Percentiles rank a stretch among this genome's conserved stretches.
Conservation (phyloP, 2,888 invertebrate species). For the Camponotus fellah region DNA sequence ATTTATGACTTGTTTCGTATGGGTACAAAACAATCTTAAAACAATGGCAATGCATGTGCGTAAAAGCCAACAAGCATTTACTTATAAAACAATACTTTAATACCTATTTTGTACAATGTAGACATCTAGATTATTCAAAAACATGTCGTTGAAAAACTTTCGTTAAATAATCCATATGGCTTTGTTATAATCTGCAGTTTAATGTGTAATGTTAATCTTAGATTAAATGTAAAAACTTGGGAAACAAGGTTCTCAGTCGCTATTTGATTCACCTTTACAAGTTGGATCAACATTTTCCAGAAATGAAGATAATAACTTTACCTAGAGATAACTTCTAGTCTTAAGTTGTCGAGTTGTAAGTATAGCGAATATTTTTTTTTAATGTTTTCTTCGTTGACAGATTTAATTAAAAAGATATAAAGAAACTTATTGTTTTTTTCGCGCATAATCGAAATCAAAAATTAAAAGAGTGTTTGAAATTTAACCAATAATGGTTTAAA, state of each 20-base stretch:
- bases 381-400: too few species aligned
- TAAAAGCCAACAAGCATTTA: neutral
- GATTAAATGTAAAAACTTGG: neutral
- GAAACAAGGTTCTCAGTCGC: slow-evolving; percentile 11
- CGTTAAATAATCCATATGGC: neutral
- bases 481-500: too few species aligned
- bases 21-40: slow-evolving; percentile 36
- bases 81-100: slow-evolving; percentile 24
- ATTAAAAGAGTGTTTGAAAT: too few species aligned
- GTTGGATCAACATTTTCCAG: slow-evolving; percentile 79
- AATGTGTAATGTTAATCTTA: neutral
- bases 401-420: too few species aligned
- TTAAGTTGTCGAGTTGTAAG: too few species aligned
- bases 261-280: slow-evolving; percentile 24
- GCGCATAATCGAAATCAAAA: too few species aligned
- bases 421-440: too few species aligned
- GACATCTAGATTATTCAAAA: neutral
- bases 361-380: too few species aligned
- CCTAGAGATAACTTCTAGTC: slow-evolving; percentile 50
- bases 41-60: slow-evolving; percentile 29
- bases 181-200: slow-evolving; percentile 1
- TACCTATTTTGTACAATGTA: neutral
- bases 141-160: neutral
- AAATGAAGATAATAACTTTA: slow-evolving; percentile 81
- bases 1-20: slow-evolving; percentile 31